Conservation (phyloP, 1,140 invertebrate species). For the Drosophila kurseongensis region DNA sequence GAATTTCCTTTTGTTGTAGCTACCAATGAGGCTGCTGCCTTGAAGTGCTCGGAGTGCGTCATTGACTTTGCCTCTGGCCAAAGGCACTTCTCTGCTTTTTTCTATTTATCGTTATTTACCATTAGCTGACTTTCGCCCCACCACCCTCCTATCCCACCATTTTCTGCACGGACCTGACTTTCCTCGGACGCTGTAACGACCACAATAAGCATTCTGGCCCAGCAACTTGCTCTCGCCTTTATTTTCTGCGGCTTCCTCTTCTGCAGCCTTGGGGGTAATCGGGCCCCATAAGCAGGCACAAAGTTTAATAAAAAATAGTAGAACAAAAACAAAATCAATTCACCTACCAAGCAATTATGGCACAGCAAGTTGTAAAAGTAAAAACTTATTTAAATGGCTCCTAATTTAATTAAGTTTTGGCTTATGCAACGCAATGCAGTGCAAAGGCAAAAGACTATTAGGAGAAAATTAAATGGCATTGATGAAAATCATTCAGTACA, state of each 20-base stretch:
- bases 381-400: constrained; percentile 50
- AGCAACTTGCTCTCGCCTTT: constrained; percentile 8
- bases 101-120: constrained; percentile 80
- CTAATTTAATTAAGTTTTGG: constrained; percentile 52
- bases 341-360: constrained; percentile 67
- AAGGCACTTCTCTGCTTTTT: constrained; percentile 65
- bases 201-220: constrained; percentile 62
- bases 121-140: constrained; percentile 36
- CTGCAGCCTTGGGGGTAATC: constrained; percentile 54
- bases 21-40: constrained; percentile 41
- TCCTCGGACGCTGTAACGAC: constrained; percentile 39
- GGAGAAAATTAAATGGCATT: too few relatives aligned
- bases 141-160: not conserved
- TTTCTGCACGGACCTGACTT: constrained; percentile 17
- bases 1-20: constrained; percentile 47
- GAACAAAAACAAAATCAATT: constrained; percentile 64
- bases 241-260: constrained; percentile 43
- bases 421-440: not conserved
- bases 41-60: constrained; percentile 50
- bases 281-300: constrained; percentile 21
- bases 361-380: constrained; percentile 40
- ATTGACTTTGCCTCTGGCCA: constrained; percentile 78
- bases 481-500: too few relatives aligned
- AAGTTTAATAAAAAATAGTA: constrained; percentile 33
- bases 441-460: not conserved